Percentiles rank a stretch among this genome's conserved stretches.
Evolutionary conservation across 1,140 invertebrate genomes (phyloP).

Genomic region (Plodia interpunctella): DNA sequence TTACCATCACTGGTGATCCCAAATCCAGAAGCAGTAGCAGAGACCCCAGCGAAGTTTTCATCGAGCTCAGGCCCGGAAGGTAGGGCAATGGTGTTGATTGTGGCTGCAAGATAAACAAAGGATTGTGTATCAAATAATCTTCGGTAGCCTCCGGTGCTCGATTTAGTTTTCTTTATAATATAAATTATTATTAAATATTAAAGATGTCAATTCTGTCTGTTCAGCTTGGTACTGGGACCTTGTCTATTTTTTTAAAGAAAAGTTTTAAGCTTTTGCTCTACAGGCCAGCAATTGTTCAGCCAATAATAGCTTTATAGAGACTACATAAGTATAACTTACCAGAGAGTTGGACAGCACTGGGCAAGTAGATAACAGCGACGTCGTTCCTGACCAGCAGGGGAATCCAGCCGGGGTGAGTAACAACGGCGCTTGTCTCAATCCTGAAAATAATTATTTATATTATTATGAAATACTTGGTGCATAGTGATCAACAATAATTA

Average conservation of each 20-base stretch:
- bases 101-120: conserved; percentile 18
- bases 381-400: conserved; percentile 45
- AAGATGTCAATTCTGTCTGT: too few species aligned
- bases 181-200: too few species aligned
- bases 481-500: too few species aligned
- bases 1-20: conserved; percentile 37
- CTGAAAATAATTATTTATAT: too few species aligned
- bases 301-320: background rate
- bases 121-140: too few species aligned
- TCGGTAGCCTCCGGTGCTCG: too few species aligned
- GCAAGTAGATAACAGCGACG: conserved; percentile 57
- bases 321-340: conserved; percentile 21
- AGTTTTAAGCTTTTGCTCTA: too few species aligned
- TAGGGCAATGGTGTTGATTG: conserved; percentile 29
- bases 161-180: too few species aligned
- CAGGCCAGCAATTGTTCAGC: too few species aligned
- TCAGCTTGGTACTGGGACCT: too few species aligned
- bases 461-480: too few species aligned
- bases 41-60: conserved; percentile 28
- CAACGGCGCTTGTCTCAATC: conserved; percentile 26
- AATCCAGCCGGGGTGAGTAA: conserved; percentile 29
- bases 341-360: conserved; percentile 27
- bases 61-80: conserved; percentile 26
- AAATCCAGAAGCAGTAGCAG: conserved; percentile 35
- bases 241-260: too few species aligned